A percentile compares a stretch with the other conserved stretches of the same genome.
Conservation (phyloP, 2,797 vertebrate species). For the Taenioides sp. region DNA sequence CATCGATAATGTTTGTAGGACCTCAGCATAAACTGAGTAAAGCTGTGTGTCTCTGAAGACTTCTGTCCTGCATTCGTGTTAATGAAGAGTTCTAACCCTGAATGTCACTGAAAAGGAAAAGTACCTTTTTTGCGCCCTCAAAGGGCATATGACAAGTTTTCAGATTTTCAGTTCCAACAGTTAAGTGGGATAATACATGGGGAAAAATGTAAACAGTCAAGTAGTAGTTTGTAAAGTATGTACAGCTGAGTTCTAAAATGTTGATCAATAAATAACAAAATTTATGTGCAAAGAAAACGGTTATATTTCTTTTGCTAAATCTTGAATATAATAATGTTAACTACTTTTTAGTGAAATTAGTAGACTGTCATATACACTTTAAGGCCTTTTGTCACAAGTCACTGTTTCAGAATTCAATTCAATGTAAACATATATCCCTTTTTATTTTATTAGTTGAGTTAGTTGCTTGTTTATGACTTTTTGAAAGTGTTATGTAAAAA, state of each 20-base stretch:
- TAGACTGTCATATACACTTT: neutral
- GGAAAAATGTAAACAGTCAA: neutral
- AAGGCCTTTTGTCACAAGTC: neutral
- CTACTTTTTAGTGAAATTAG: neutral
- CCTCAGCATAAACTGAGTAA: slow-evolving; percentile 19
- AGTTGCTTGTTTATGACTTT: neutral
- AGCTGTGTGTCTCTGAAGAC: slow-evolving; percentile 35
- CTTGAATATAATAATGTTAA: no score
- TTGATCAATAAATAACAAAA: neutral
- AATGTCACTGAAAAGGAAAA: slow-evolving; percentile 2
- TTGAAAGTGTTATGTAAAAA: neutral
- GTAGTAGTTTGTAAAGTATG: neutral
- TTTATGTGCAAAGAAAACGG: neutral
- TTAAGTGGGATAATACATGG: neutral
- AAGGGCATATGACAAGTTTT: neutral
- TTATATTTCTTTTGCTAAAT: no score
- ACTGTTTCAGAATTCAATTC: neutral
- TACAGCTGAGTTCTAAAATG: neutral
- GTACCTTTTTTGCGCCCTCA: slow-evolving; percentile 13
- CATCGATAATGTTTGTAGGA: slow-evolving; percentile 54
- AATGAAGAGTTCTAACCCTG: slow-evolving; percentile 11
- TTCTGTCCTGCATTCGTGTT: slow-evolving; percentile 4
- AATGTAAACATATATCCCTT: neutral
- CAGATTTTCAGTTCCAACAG: neutral
- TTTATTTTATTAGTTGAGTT: neutral